Base-by-base conservation (phyloP, 2,113 vertebrate species). In the Quiscalus mexicanus region DNA sequence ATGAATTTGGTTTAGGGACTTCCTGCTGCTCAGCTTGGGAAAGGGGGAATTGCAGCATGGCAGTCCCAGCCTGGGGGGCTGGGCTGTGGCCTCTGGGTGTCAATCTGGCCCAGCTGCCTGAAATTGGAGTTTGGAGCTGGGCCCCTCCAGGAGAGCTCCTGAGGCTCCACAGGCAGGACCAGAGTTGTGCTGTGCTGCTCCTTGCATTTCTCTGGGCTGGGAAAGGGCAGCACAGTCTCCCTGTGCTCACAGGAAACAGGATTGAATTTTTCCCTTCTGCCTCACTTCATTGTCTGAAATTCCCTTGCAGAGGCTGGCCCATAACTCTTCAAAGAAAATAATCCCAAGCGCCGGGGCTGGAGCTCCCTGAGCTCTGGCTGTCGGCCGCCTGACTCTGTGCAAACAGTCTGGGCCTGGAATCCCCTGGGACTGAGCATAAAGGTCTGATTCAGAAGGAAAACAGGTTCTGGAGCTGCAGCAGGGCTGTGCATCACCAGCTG, bases 271-370 rank as follows among this genome's bases (percentile, higher is more conserved):
- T 49, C 81, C 87, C 50, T 89, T 87, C 89, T 95, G 69, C 63
- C 87, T 95, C 11, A 2, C 59, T 94, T 70, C 89, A 69, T 85
- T 96, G 95, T 96, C 87, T 94, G 91, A 69, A 93, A 91, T 93
- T 84, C 80, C 83, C 87, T 70, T 39, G 89, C 79, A 70, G 50
- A 80, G 85, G 14, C 71, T 71, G 77, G 67, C 81, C 84, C 53
- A 7, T 64, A 92, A 75, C 62, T 89, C 76, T 52, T 53, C 44
- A 83, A 88, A 85, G 70, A 45, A 44, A 84, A 68, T 10, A 78
- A 79, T 47, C 41, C 58, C 55, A 6, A 33, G 42, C 0, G 1
- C 5, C 0, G 65, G 73, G 89, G 64, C 59, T 84, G 87, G 91
- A 87, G 55, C 70, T 91, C 65, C 86, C 87, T 69, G 1, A 0